These are phyloP conservation scores for Lathamus discolor DNA, from an alignment of 2,113 vertebrate genomes.

Conservation along the genomic window DNA sequence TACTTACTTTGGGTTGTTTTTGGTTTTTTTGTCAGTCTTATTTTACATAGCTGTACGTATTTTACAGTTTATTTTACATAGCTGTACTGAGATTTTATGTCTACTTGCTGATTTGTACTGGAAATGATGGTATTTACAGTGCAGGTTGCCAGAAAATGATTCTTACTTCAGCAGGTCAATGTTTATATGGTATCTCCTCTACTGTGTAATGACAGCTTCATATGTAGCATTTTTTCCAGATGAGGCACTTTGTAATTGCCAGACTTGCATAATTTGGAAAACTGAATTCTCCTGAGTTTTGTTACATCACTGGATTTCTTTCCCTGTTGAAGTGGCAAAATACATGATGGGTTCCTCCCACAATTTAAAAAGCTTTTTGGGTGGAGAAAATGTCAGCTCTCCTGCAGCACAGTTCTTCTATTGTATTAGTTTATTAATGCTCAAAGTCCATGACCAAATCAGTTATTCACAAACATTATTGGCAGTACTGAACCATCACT, in stretches of 20 bases:
- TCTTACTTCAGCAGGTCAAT: conserved; percentile 6
- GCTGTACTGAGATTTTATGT: neutral
- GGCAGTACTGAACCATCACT: neutral
- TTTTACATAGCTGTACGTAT: neutral
- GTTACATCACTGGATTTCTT: neutral
- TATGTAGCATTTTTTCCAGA: conserved; percentile 13
- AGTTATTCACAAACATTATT: neutral
- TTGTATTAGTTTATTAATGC: neutral
- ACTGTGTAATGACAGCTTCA: neutral
- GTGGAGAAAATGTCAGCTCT: neutral
- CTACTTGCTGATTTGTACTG: neutral
- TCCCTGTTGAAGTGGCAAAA: neutral
- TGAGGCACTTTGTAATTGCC: neutral
- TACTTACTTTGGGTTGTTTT: neutral
- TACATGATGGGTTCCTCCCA: neutral
- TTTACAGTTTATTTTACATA: neutral
- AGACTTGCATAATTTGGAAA: neutral
- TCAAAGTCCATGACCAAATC: neutral
- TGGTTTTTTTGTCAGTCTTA: neutral
- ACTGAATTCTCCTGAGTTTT: neutral
- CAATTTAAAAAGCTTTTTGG: neutral
- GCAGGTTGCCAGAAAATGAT: conserved; percentile 19
- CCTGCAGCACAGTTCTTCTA: neutral
- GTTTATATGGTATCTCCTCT: neutral
- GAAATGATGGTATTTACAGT: neutral